Base-by-base conservation (phyloP, 2,797 vertebrate species). In the Moxostoma hubbsi region DNA sequence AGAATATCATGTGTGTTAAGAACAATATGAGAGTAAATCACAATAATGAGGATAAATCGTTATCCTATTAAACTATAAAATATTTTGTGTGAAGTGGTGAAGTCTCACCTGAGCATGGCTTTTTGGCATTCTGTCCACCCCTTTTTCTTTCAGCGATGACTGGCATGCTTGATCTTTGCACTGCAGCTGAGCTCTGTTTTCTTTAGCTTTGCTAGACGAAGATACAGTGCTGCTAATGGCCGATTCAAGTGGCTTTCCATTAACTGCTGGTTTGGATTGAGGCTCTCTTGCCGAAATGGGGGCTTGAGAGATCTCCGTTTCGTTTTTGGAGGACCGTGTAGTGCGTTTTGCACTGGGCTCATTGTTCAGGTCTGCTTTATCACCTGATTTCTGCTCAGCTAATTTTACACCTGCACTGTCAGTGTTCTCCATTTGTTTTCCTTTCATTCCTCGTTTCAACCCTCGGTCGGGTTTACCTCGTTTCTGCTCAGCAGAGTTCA, bases 381-480 rank as follows among this genome's bases (percentile, higher is more conserved):
- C 70, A n/a, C 55, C 85, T 5, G 77, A 57, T 69, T 81, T 85
- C 59, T 76, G 9, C 49, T 18, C 88, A 1, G 62, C 43, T 24
- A n/a, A 58, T 67, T 85, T 87, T 5, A 64, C 15, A 2, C 69
- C 75, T 1, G 81, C 7, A 10, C 65, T 84, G 2, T 80, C 67
- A 71, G 87, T 82, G 62, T 88, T 89, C 4, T 74, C 75, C 0
- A 87, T 84, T 18, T 89, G 85, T 47, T 95, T 96, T 87, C 94
- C 96, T 87, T 96, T 95, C 72, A 93, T 92, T 79, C 92, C 91
- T 65, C 93, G 91, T 74, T 94, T 95, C 12, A 86, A 47, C 0
- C 88, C 87, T 0, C 92, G 91, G 63, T 98, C 96, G 0, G 92
- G 87, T 81, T 95, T 97, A 63, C 88, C 85, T 15, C 90, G 92